phyloP scores from a whole-genome alignment of 1,140 invertebrate genomes.

The Antheraea pernyi region DNA sequence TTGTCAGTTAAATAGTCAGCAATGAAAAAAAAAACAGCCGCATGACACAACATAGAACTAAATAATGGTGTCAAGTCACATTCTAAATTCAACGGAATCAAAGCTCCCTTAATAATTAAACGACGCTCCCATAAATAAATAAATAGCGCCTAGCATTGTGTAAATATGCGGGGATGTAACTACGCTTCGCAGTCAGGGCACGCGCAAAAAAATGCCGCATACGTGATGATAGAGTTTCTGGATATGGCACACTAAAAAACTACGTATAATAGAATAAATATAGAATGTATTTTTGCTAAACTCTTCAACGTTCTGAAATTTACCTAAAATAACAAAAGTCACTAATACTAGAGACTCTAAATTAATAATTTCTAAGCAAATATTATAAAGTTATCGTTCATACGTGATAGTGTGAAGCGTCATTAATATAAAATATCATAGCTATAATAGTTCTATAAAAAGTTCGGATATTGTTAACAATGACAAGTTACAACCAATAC shows the following conservation, averaged over 20 bases:
- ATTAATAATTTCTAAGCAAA: too few species aligned
- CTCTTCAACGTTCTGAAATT: too few species aligned
- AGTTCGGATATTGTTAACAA: conserved; percentile 7
- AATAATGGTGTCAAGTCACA: conserved; percentile 19
- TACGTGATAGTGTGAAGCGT: neutral
- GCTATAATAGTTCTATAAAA: neutral
- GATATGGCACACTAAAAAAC: conserved; percentile 13
- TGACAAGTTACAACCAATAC: conserved; percentile 18
- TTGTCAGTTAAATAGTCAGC: neutral
- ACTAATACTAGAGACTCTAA: too few species aligned
- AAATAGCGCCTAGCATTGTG: conserved; percentile 52
- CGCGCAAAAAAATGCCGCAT: conserved; percentile 31
- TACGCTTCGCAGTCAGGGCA: conserved; percentile 14
- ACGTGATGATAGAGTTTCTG: conserved; percentile 18
- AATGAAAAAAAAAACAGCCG: neutral
- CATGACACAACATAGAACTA: conserved; percentile 10
- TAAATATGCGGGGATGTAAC: conserved; percentile 55
- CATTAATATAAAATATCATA: neutral
- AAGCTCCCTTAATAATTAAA: conserved; percentile 69
- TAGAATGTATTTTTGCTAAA: too few species aligned
- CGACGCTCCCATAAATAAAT: conserved; percentile 61
- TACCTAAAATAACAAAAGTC: too few species aligned
- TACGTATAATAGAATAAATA: neutral
- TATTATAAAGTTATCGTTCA: too few species aligned
- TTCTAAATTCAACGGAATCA: conserved; percentile 61